A percentile compares a stretch with the other conserved stretches of the same genome.
Conservation (phyloP, 2,888 invertebrate genomes). For the Lottia gigantea region DNA sequence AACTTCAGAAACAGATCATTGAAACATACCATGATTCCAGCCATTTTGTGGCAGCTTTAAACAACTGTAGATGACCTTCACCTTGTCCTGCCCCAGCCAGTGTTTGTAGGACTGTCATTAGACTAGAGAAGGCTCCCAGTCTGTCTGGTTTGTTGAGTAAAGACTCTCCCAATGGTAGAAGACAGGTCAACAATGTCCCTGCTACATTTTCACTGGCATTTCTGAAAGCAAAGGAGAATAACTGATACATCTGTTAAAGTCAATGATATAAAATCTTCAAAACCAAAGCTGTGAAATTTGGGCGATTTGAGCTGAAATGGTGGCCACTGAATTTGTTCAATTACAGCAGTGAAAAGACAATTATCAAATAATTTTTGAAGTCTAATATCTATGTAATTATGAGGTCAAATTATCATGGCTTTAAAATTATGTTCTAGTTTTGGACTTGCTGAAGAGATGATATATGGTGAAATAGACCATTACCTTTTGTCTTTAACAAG, state of each 20-base stretch:
- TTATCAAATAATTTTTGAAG: too few relatives aligned
- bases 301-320: too few relatives aligned
- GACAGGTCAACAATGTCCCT: slow-evolving; percentile 76
- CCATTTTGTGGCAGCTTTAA: slow-evolving; percentile 85
- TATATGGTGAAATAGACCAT: slow-evolving; percentile 2
- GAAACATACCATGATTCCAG: slow-evolving; percentile 69
- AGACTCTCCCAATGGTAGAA: slow-evolving; percentile 80
- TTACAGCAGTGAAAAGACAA: too few relatives aligned
- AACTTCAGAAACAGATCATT: too few relatives aligned
- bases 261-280: too few relatives aligned
- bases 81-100: slow-evolving; percentile 88
- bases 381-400: too few relatives aligned
- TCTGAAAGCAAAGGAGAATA: slow-evolving; percentile 29
- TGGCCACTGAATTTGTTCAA: too few relatives aligned
- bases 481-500: slow-evolving; percentile 78
- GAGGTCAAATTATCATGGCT: too few relatives aligned
- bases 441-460: too few relatives aligned
- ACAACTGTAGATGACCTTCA: slow-evolving; percentile 82
- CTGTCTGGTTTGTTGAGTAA: slow-evolving; percentile 70
- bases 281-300: too few relatives aligned
- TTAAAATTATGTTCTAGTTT: too few relatives aligned
- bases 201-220: slow-evolving; percentile 75
- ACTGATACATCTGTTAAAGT: too few relatives aligned
- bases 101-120: slow-evolving; percentile 83
- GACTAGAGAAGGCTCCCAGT: slow-evolving; percentile 79